A percentile compares a stretch with the other conserved stretches of the same genome.
Evolutionary conservation across 2,797 vertebrate species (phyloP).

Genomic region (Gastrophryne carolinensis): DNA sequence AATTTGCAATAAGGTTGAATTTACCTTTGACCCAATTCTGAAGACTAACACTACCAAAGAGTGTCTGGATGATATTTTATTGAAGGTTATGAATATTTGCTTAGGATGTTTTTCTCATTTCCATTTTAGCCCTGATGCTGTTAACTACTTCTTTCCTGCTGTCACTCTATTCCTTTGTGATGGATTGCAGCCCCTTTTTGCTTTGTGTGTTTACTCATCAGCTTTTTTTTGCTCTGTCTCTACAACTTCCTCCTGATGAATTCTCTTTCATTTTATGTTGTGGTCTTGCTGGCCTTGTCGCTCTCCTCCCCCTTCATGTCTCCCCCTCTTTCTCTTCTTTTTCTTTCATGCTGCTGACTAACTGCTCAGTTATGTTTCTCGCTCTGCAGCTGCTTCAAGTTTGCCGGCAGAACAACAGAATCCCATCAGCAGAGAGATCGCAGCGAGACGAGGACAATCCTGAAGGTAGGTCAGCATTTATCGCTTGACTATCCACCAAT

Average conservation of each 20-base stretch:
- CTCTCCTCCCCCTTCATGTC: slow-evolving; percentile 2
- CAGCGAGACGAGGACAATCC: neutral
- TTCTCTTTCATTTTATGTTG: neutral
- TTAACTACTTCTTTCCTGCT: neutral
- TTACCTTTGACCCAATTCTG: too few species aligned
- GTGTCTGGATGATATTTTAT: too few species aligned
- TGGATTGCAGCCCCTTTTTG: neutral
- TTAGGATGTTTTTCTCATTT: too few species aligned
- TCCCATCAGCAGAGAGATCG: neutral
- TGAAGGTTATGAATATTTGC: too few species aligned
- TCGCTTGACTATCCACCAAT: too few species aligned
- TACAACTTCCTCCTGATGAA: neutral
- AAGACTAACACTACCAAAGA: too few species aligned
- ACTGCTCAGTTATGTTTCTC: slow-evolving; percentile 43
- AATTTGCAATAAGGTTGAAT: too few species aligned
- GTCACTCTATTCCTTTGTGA: neutral
- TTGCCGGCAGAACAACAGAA: neutral
- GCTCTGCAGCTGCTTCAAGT: slow-evolving; percentile 50
- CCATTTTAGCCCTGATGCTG: neutral
- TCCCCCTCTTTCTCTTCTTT: slow-evolving; percentile 60
- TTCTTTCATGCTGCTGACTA: slow-evolving; percentile 40
- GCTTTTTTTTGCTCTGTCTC: neutral
- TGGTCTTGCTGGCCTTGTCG: neutral
- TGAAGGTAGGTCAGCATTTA: slow-evolving; percentile 9
- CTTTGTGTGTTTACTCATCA: neutral